Evolutionary conservation across 1,140 invertebrate genomes (phyloP), one percentile per base, ranked within the genome.

Genomic region (Hestina assimilis): DNA sequence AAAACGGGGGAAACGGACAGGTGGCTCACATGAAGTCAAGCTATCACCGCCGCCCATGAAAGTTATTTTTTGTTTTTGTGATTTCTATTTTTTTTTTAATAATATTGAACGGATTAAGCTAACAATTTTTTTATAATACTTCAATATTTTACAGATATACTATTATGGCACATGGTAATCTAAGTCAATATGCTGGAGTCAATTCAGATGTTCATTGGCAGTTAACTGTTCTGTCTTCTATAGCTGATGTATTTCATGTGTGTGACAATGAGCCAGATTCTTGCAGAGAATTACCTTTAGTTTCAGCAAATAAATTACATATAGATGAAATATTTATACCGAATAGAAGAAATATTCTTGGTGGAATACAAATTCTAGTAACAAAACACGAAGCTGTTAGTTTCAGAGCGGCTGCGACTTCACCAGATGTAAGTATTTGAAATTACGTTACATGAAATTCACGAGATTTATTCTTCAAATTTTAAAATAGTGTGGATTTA

Each of bases 341-440:
- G 0, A 87, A 87, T 38, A 71, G 79, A 43, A 72, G 75, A 11
- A 78, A 85, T 28, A 85, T 87, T n/a, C 59, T 85, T 5, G 80
- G 83, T 12, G 82, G 83, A 0, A 65, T 87, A 2, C 79, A 75
- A 26, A 70, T 87, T 12, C 43, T 71, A 3, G 77, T 85, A 9
- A 46, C 45, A 2, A 82, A 72, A 42, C 63, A 72, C n/a, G 80
- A 84, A 24, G 53, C 66, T n/a, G 58, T 83, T 11, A 74, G 76
- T 47, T 87, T 87, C 19, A 72, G 81, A 50, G 81, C 71, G 1
- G 64, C 72, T 3, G 63, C 78, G 14, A 72, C 77, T 8, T 69
- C 66, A 0, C 53, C 70, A 23, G 79, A 83, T 47, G 83, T 83
- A 58, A 60, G 63, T 67, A 54, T 28, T 40, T 35, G 28, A 45